Evolutionary conservation across 2,113 vertebrate genomes (phyloP).

Genomic region (Clarias magur): DNA sequence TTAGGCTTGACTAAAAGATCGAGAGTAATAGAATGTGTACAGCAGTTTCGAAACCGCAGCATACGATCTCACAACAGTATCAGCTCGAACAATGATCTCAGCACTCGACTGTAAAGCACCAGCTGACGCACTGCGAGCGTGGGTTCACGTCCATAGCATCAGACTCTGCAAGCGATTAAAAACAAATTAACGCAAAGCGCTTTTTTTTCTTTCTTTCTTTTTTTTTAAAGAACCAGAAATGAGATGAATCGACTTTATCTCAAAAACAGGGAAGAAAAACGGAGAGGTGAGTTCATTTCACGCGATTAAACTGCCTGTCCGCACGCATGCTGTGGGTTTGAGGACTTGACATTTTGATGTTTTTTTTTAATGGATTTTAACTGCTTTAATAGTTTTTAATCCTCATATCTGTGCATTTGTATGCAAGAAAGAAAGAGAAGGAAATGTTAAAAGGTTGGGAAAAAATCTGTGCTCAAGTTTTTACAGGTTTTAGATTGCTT

Average conservation of each 20-base stretch:
- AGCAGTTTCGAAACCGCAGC: not conserved
- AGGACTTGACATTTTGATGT: not conserved
- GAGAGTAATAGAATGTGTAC: not conserved
- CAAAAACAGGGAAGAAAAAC: not conserved
- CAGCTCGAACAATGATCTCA: not conserved
- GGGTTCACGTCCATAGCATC: not conserved
- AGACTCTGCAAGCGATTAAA: not conserved
- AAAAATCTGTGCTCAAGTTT: not conserved
- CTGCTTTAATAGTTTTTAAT: not conserved
- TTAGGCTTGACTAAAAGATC: not conserved
- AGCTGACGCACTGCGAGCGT: not conserved
- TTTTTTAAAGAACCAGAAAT: not conserved
- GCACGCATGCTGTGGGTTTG: not conserved
- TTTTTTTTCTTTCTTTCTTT: too few relatives aligned
- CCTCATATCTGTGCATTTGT: not conserved
- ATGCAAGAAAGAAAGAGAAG: not conserved
- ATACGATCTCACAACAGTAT: not conserved
- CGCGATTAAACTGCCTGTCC: not conserved
- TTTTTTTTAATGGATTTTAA: not conserved
- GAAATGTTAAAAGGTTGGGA: not conserved
- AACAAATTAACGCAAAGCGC: not conserved
- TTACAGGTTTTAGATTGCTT: slow-evolving; percentile 5
- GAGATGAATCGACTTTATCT: not conserved
- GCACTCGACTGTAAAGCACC: not conserved
- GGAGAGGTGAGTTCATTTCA: not conserved